Conservation (phyloP, 2,113 vertebrate species). For the Xiphorhynchus elegans region DNA sequence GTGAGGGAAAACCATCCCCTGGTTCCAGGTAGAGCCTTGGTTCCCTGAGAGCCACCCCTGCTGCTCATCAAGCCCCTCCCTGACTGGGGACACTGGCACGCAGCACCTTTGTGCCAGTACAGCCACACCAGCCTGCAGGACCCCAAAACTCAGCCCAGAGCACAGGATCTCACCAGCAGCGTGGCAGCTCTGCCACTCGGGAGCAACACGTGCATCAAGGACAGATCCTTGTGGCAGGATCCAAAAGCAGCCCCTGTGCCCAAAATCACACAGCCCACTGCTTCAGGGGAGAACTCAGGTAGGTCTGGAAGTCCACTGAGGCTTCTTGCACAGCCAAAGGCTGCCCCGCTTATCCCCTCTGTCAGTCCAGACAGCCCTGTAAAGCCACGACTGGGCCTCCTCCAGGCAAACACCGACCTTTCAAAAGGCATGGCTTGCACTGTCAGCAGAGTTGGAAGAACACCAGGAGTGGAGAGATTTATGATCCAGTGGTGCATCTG, state of each 20-base stretch:
- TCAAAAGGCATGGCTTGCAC: not conserved
- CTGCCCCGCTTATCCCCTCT: not conserved
- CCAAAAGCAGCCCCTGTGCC: not conserved
- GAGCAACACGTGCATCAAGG: not conserved
- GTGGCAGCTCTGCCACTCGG: not conserved
- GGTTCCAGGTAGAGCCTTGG: not conserved
- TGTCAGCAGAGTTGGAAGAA: not conserved
- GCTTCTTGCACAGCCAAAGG: not conserved
- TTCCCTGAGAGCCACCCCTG: not conserved
- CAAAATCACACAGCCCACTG: not conserved
- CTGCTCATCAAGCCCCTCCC: not conserved
- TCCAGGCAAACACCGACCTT: not conserved
- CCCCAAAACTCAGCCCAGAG: not conserved
- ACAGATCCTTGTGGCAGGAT: not conserved
- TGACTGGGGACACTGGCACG: rapidly evolving
- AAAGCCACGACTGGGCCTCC: not conserved
- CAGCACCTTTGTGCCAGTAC: not conserved
- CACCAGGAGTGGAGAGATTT: not conserved
- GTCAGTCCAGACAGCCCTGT: not conserved
- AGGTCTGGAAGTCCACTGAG: not conserved
- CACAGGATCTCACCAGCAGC: not conserved
- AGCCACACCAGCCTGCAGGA: not conserved
- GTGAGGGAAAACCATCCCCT: not conserved
- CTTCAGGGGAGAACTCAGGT: not conserved
- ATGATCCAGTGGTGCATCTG: rapidly evolving